Evolutionary conservation across 2,113 vertebrate species (phyloP), one percentile per base, ranked within the genome.

Genomic region (Myrmecophaga tridactyla): DNA sequence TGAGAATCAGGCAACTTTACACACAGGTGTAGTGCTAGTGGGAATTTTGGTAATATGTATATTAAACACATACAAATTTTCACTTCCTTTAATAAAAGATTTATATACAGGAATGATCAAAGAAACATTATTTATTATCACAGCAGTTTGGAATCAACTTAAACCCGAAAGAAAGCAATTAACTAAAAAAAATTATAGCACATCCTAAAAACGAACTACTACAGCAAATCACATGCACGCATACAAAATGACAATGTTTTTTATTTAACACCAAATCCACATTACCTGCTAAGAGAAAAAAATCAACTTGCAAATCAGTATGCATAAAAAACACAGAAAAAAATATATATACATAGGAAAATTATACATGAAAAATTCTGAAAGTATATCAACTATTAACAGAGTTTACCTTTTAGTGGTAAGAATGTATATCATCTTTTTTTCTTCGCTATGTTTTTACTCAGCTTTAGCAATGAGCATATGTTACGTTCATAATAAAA

Each of bases 81-180:
- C 14, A 60, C 46, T 41, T 78, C 29, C 13, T 85, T 89, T 96
- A 41, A 85, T 13, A 84, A 51, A 75, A 86, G 29, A 1, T 83
- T 13, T 34, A 13, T 39, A 60, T 67, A 69, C 6, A 82, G 60
- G 12, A 73, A 83, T 78, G 60, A 14, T 27, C 34, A 93, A 91
- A 36, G 27, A 92, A 92, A 77, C 1, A 27, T 48, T 95, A 39
- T 76, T 92, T 72, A 92, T 56, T 69, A 43, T n/a, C 43, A 73
- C 25, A 93, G 51, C 25, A 92, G 31, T 29, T 86, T 56, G 94
- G 51, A 77, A 87, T 90, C 41, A 84, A 72, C 34, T 84, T 78
- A 53, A 92, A 81, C 70, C 58, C n/a, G 90, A 70, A 0, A 92
- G 11, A 21, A 96, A 53, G 20, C 65, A 81, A 90, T 95, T 83